phyloP scores from a whole-genome alignment of 2,113 vertebrate species.

The Muscicapa adusta region DNA sequence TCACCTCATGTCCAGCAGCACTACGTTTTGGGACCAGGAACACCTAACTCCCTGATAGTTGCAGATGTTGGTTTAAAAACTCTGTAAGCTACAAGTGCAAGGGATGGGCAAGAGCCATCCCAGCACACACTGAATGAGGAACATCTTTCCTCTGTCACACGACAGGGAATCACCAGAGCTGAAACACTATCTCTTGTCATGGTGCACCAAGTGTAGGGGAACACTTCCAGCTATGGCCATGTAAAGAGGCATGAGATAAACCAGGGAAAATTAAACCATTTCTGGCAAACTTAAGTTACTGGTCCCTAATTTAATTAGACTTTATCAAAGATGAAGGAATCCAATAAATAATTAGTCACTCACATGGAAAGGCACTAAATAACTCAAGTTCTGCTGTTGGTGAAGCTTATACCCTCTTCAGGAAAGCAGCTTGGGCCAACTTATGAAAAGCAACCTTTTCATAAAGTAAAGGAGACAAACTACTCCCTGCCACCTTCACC shows the following conservation, averaged over 20 bases:
- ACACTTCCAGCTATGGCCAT: not conserved
- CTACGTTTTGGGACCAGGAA: not conserved
- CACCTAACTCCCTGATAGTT: not conserved
- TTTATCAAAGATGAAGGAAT: not conserved
- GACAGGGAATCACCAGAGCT: not conserved
- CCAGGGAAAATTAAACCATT: not conserved
- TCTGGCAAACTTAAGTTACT: not conserved
- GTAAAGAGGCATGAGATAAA: not conserved
- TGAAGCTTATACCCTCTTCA: not conserved
- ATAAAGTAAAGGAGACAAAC: not conserved
- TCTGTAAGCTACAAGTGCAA: not conserved
- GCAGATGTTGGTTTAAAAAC: not conserved
- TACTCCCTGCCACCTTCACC: not conserved
- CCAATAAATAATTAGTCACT: not conserved
- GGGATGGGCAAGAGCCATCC: accelerated
- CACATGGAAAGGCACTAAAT: not conserved
- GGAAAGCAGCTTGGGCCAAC: not conserved
- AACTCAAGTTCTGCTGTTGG: not conserved
- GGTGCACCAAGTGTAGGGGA: not conserved
- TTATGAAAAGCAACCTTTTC: not conserved
- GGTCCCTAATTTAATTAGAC: not conserved
- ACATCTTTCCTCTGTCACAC: not conserved
- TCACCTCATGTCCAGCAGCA: not conserved
- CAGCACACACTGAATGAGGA: not conserved
- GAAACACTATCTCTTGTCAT: not conserved